phyloP scores from a whole-genome alignment of 2,888 invertebrate species.

The Andrena chrysosceles region DNA sequence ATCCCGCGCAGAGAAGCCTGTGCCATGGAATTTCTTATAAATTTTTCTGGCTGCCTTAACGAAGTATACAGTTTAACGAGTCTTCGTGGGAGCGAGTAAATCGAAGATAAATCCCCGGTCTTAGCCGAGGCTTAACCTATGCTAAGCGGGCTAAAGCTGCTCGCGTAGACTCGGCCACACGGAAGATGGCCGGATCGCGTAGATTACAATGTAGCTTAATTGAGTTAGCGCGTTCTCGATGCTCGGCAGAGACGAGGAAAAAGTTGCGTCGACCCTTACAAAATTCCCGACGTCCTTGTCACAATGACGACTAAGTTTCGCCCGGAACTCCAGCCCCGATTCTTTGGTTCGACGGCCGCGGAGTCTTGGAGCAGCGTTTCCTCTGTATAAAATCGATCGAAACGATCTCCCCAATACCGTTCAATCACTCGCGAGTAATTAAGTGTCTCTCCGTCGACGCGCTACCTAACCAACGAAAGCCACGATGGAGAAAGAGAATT shows the following conservation, averaged over 20 bases:
- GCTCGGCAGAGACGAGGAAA: constrained; percentile 44
- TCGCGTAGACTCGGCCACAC: constrained; percentile 74
- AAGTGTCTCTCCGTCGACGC: constrained; percentile 6
- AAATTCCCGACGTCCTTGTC: neutral
- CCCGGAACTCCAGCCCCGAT: neutral
- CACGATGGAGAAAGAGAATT: neutral
- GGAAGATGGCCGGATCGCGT: constrained; percentile 69
- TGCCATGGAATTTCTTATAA: constrained; percentile 16
- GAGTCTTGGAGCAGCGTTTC: neutral
- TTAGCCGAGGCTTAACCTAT: constrained; percentile 82
- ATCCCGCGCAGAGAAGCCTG: neutral
- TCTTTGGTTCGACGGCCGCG: neutral
- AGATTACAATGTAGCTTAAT: constrained; percentile 83
- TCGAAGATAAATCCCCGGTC: constrained; percentile 81
- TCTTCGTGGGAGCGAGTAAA: constrained; percentile 73
- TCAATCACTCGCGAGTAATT: constrained; percentile 22
- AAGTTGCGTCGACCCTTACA: constrained; percentile 6
- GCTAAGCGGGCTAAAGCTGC: constrained; percentile 81
- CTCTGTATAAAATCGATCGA: neutral
- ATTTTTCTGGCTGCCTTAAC: constrained; percentile 50
- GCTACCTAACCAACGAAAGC: neutral
- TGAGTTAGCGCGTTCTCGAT: constrained; percentile 75
- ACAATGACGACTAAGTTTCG: neutral
- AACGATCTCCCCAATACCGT: neutral
- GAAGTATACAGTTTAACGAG: constrained; percentile 62